Evolutionary conservation across 2,113 vertebrate genomes (phyloP).

Genomic region (Oceanodroma tethys): DNA sequence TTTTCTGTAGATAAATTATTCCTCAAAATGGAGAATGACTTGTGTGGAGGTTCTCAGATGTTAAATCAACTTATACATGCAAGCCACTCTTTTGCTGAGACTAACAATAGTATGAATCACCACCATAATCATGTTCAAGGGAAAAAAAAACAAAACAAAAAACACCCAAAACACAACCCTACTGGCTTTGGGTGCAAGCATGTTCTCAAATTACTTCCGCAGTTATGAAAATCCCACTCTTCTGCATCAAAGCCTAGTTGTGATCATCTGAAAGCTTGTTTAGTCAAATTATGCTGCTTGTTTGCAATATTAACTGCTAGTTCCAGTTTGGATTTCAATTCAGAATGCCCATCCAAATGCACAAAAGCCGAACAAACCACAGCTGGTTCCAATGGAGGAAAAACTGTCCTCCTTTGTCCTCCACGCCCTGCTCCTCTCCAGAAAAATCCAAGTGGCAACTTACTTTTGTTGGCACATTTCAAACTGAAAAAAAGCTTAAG

Average conservation of each 20-base stretch:
- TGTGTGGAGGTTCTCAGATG: background rate
- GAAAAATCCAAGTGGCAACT: background rate
- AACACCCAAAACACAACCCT: too few relatives aligned
- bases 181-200: slow-evolving; percentile 17
- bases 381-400: slow-evolving; percentile 25
- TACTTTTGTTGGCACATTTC: background rate
- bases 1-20: background rate
- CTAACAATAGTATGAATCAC: slow-evolving; percentile 32
- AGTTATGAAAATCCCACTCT: slow-evolving; percentile 34
- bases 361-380: background rate
- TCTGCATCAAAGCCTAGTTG: background rate
- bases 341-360: slow-evolving; percentile 21
- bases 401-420: background rate
- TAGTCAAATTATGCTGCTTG: slow-evolving; percentile 17
- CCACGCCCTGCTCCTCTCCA: background rate
- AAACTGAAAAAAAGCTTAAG: background rate
- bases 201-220: slow-evolving; percentile 9
- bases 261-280: slow-evolving; percentile 28
- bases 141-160: background rate
- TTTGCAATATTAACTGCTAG: slow-evolving; percentile 34
- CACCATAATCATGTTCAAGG: background rate
- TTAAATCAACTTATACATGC: background rate
- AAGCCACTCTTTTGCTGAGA: background rate
- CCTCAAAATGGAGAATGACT: background rate
- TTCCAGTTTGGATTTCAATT: slow-evolving; percentile 37